A percentile compares a stretch with the other conserved stretches of the same genome.
Evolutionary conservation across 1,140 invertebrate species (phyloP).

Genomic region (Caenorhabditis latens): DNA sequence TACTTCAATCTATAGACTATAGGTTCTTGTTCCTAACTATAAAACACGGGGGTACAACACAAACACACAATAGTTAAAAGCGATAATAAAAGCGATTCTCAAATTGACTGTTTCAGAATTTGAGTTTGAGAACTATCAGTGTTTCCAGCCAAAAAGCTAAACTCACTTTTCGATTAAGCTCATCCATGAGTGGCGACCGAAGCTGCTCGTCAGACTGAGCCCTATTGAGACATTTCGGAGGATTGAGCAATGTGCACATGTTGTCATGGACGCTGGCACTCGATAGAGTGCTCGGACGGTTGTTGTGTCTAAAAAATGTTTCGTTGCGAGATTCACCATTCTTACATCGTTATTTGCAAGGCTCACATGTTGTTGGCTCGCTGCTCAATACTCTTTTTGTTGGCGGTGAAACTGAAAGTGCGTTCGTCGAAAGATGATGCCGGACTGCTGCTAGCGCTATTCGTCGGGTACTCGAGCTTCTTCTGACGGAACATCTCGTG

Average conservation of each 20-base stretch:
- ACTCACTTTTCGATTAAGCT: constrained; percentile 37
- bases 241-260: constrained; percentile 60
- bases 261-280: constrained; percentile 66
- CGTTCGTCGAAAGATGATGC: constrained; percentile 71
- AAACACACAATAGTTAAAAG: too few relatives aligned
- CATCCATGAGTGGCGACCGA: constrained; percentile 56
- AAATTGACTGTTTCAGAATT: too few relatives aligned
- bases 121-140: background rate
- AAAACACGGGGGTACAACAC: too few relatives aligned
- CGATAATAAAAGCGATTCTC: too few relatives aligned
- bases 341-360: background rate
- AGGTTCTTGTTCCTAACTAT: too few relatives aligned
- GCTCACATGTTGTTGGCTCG: constrained; percentile 54
- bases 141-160: background rate
- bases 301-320: background rate
- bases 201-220: constrained; percentile 65
- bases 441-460: constrained; percentile 71
- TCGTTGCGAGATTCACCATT: background rate
- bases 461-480: constrained; percentile 67
- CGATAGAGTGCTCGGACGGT: background rate
- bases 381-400: constrained; percentile 34
- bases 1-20: too few relatives aligned
- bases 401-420: constrained; percentile 65
- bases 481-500: constrained; percentile 74
- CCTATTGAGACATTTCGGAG: constrained; percentile 62